Conservation (phyloP, 2,113 vertebrate species). For the Asarcornis scutulata region DNA sequence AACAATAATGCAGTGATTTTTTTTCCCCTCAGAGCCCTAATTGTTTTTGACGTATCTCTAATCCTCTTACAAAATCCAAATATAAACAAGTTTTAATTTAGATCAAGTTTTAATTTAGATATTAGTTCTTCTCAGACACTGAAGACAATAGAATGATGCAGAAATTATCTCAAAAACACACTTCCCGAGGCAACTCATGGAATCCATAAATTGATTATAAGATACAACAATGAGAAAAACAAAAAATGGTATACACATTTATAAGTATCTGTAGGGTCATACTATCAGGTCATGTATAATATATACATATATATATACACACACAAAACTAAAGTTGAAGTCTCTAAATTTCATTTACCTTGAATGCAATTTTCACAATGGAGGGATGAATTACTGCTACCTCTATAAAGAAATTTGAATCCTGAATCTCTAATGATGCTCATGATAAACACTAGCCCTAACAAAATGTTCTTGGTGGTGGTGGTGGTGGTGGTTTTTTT, state of each 20-base stretch:
- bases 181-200: not conserved
- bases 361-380: not conserved
- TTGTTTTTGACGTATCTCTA: not conserved
- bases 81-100: not conserved
- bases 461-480: not conserved
- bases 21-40: not conserved
- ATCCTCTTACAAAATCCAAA: not conserved
- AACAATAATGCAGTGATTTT: rapidly evolving
- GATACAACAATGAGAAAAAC: not conserved
- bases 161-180: not conserved
- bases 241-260: not conserved
- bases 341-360: not conserved
- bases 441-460: not conserved
- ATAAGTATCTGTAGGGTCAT: not conserved
- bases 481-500: not conserved
- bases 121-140: not conserved
- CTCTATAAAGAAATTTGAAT: not conserved
- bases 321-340: not conserved
- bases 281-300: not conserved
- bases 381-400: not conserved
- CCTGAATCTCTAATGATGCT: not conserved
- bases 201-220: not conserved
- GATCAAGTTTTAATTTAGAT: not conserved
- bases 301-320: no score
- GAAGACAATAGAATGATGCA: not conserved